Evolutionary conservation across 1,140 invertebrate species (phyloP).

Genomic region (Hesperophylax magnus): DNA sequence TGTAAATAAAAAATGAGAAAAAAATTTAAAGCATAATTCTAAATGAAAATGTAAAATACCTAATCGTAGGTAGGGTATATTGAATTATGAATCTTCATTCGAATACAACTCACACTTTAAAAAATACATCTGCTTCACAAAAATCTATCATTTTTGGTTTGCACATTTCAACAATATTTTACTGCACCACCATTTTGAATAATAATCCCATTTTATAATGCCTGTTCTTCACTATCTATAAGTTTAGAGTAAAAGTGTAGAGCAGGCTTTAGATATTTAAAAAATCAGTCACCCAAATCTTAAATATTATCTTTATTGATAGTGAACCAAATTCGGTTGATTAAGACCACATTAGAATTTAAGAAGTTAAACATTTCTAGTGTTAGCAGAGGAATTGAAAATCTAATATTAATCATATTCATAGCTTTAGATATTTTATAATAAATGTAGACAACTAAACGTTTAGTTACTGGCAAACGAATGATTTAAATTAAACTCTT

Average conservation of each 20-base stretch:
- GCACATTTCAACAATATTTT: too few species aligned
- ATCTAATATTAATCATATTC: conserved; percentile 1
- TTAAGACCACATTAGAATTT: neutral
- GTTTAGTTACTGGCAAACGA: neutral
- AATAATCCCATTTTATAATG: too few species aligned
- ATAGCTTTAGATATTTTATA: conserved; percentile 13
- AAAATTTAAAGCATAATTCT: conserved; percentile 31
- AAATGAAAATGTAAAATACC: conserved; percentile 20
- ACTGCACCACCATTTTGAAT: too few species aligned
- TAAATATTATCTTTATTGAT: too few species aligned
- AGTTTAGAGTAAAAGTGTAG: too few species aligned
- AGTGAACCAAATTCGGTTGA: neutral
- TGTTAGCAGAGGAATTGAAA: conserved; percentile 7
- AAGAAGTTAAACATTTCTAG: neutral
- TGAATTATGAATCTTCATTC: too few species aligned
- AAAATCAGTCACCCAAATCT: too few species aligned
- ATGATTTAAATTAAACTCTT: conserved; percentile 7
- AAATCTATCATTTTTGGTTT: too few species aligned
- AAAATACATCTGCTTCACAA: too few species aligned
- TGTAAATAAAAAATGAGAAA: conserved; percentile 26
- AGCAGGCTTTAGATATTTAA: too few species aligned
- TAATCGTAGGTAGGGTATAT: neutral
- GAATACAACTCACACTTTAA: too few species aligned
- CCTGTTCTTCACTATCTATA: too few species aligned
- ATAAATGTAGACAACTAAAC: neutral